Evolutionary conservation across 1,140 invertebrate species (phyloP), one percentile per base, ranked within the genome.

Genomic region (Pararge aegeria): DNA sequence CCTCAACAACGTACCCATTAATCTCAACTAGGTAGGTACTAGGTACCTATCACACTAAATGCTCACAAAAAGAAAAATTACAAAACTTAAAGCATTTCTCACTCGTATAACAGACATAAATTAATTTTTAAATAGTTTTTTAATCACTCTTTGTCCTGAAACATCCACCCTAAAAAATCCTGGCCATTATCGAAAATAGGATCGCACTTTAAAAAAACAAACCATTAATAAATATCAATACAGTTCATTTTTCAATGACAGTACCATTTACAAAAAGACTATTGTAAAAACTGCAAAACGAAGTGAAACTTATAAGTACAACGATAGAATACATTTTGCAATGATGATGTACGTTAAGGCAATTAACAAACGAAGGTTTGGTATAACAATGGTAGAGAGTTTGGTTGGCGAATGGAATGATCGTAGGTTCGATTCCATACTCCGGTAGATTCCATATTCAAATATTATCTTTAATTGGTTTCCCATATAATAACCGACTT

Each of bases 51-150:
- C 7, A 27, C 10, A 27, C 27, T 27, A 7, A 27, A 7, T 27
- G 27, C 1, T 7, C 10, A 7, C 10, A 7, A 7, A 7, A 5
- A 4, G 12, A 12, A 37, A 37, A 12, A 37, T 12, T 12, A 37
- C 3, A 37, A 37, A 37, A 37, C 34, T 12, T 7, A 4, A 10
- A 2, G 34, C 34, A 37, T 37, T 5, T 3, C n/a, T 37, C 34
- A 37, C 34, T 13, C 24, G 27, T 29, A 29, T 29, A 48, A 58
- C 34, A 29, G 49, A 38, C 21, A 27, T 9, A 30, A 52, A 59
- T 52, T 59, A 46, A 52, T 44, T 59, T 59, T 52, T 52, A 19
- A 52, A 59, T 51, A 59, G 49, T 44, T 52, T 52, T 29, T 30
- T 5, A 34, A 44, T 18, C 38, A 38, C 50, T 52, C 50, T 48